phyloP scores from a whole-genome alignment of 64 coral and sea anemone genomes.

The Trachythela sp. region DNA sequence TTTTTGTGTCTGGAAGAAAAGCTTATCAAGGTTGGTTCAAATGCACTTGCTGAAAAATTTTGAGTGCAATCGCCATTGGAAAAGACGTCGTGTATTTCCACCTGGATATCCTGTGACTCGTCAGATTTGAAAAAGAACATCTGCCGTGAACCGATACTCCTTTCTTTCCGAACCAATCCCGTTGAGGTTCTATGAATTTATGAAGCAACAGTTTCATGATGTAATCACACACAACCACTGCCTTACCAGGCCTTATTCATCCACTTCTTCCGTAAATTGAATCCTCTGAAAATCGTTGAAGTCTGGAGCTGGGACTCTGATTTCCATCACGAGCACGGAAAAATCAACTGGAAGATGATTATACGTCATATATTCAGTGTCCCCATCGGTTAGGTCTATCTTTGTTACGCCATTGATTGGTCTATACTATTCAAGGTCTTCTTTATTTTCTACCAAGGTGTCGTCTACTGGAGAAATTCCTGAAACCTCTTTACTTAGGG shows the following conservation, averaged over 20 bases:
- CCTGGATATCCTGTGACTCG: neutral
- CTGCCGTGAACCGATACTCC: constrained; percentile 36
- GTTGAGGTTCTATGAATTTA: constrained; percentile 43
- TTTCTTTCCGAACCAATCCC: constrained; percentile 57
- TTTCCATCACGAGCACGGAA: neutral
- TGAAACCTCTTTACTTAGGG: neutral
- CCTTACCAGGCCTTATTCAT: constrained; percentile 26
- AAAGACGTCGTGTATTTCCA: constrained; percentile 47
- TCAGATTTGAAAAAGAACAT: constrained; percentile 39
- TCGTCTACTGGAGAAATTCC: neutral
- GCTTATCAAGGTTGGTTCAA: constrained; percentile 31
- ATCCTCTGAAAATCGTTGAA: neutral
- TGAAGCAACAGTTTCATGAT: constrained; percentile 37
- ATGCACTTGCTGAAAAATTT: constrained; percentile 39
- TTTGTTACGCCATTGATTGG: neutral
- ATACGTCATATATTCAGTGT: neutral
- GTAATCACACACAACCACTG: no score
- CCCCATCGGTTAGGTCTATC: neutral
- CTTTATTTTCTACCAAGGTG: no score
- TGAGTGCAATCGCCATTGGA: no score
- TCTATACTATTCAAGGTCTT: neutral
- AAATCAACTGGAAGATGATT: neutral
- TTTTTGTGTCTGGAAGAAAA: neutral
- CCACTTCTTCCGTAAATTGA: neutral
- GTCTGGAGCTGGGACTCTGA: constrained; percentile 7